Evolutionary conservation across 2,888 invertebrate species (phyloP), one percentile per base, ranked within the genome.

Genomic region (Teleiodes luculella): DNA sequence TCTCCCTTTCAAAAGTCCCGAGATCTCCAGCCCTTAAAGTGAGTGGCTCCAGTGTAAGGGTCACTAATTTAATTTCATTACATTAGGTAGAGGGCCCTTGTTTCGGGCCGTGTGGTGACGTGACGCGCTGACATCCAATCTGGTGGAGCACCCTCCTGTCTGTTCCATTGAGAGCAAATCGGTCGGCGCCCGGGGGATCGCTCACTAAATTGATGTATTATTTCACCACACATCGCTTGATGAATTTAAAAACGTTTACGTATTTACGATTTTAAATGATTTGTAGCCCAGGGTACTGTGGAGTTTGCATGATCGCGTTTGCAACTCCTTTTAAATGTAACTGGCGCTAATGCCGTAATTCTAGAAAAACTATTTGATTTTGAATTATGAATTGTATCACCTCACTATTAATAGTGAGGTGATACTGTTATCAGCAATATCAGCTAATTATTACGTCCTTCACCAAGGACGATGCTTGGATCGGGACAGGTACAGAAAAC

Each of bases 141-240:
- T 78, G 68, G 72, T 72, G 63, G 68, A 86, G 86, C 65, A 72
- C 75, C 69, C 84, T 85, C 70, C 58, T 70, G 75, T 72, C 73
- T 74, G 76, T 74, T 76, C 76, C 79, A 78, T 83, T 82, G 81
- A 83, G 74, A 75, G 71, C 78, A 78, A 86, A 83, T 82, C 79
- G 75, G 65, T 70, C 67, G 73, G 65, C 16, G 39, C 10, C 39
- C 39, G 39, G 63, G 61, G 59, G 63, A 50, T 43, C 39, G 43
- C 39, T 52, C 39, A 53, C 47, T 35, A 51, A 57, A 53, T 56
- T 56, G 56, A 45, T 47, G 20, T 53, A 52, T 53, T 56, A 55
- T 55, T 47, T 55, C 55, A 48, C 31, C 28, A 43, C 24, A 37
- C 49, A 43, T 13, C 24, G 14, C 35, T 16, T 50, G 50, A 41